Evolutionary conservation across 2,113 vertebrate species (phyloP), one percentile per base, ranked within the genome.

Genomic region (Motacilla tschutschensis): DNA sequence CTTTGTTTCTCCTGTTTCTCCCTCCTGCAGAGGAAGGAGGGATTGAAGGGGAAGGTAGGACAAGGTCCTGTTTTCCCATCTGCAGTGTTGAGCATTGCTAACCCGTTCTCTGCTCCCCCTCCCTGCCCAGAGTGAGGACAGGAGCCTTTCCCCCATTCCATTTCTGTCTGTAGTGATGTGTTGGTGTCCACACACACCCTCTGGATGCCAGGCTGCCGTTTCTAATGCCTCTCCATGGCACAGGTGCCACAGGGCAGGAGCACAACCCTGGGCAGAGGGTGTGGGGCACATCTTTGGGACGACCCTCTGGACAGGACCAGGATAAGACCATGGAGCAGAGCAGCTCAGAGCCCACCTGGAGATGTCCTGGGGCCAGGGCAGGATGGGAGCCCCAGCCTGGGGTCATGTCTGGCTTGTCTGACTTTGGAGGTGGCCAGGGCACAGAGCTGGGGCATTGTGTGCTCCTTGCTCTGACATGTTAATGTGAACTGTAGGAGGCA

Each of bases 381-480:
- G 24, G 54, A 26, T 26, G 46, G 24, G n/a, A 44, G 5, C n/a
- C 38, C 36, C 65, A 51, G 46, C 38, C n/a, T n/a, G 38, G 36
- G 47, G n/a, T n/a, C 11, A 3, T 12, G 5, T 24, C 48, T 6
- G 24, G 7, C 19, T 21, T 17, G 0, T 36, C 9, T 8, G 11
- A 28, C 28, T 48, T 26, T 9, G 16, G 44, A 24, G 15, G 47
- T 19, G 51, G 41, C 40, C 2, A 5, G 28, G 41, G 7, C 4
- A 2, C 38, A 53, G 14, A 9, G 17, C 15, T 4, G 1, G 58
- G 44, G 40, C 20, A 14, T 3, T 5, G 2, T 0, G 2, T 8
- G 14, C 29, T 64, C 7, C 0, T 10, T 19, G 28, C 33, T 79
- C 59, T 1, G 0, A 3, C 26, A 12, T 10, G 46, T 71, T 10